Conservation (phyloP, 2,797 vertebrate genomes). For the Sebastes cheni region DNA sequence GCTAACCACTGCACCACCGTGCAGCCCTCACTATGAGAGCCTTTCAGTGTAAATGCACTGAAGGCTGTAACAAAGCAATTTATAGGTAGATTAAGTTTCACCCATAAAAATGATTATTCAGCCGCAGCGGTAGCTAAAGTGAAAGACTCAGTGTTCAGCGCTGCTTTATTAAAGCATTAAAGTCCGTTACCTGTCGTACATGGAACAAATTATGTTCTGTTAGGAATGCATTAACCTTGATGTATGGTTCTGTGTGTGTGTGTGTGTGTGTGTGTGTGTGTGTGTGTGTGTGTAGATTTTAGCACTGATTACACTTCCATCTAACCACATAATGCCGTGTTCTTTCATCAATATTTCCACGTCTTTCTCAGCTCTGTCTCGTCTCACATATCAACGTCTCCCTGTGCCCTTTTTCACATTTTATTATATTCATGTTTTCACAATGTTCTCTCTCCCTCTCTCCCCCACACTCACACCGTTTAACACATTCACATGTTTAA, state of each 20-base stretch:
- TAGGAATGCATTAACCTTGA: slow-evolving; percentile 70
- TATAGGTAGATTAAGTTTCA: slow-evolving; percentile 75
- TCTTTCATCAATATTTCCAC: not conserved
- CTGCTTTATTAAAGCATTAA: slow-evolving; percentile 71
- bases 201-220: slow-evolving; percentile 64
- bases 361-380: not conserved
- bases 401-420: not conserved
- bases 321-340: not conserved
- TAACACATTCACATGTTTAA: not conserved
- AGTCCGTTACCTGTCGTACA: slow-evolving; percentile 61
- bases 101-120: slow-evolving; percentile 70
- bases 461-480: not conserved
- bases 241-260: slow-evolving; percentile 16
- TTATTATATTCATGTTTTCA: not conserved
- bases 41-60: slow-evolving; percentile 40
- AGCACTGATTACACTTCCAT: slow-evolving; percentile 2
- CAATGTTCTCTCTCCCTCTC: not conserved
- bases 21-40: slow-evolving; percentile 18
- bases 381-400: not conserved
- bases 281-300: not conserved
- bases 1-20: too few species aligned
- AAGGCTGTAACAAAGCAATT: slow-evolving; percentile 68
- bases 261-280: slow-evolving; percentile 2
- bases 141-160: slow-evolving; percentile 59
- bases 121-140: slow-evolving; percentile 54